Evolutionary conservation across 2,797 vertebrate genomes (phyloP).

Genomic region (Melopsittacus undulatus): DNA sequence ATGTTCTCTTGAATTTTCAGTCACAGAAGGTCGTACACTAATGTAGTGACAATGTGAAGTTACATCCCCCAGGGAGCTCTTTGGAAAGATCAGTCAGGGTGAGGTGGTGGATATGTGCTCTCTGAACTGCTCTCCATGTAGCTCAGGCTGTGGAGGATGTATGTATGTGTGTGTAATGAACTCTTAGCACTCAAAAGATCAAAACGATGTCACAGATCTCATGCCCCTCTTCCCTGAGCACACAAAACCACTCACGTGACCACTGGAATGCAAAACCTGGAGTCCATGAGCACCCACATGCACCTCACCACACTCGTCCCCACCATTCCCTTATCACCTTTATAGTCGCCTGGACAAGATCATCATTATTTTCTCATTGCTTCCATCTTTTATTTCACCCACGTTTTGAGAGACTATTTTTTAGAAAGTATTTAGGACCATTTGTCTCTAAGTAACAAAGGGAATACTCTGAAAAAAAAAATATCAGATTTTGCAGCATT

Average conservation of each 20-base stretch:
- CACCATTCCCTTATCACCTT: neutral
- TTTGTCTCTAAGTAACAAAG: neutral
- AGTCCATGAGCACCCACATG: rapidly evolving
- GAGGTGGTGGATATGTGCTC: neutral
- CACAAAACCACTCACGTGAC: neutral
- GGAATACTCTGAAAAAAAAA: neutral
- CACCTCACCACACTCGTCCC: neutral
- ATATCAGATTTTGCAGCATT: neutral
- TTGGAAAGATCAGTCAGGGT: neutral
- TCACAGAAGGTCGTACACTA: neutral
- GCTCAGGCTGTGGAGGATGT: neutral
- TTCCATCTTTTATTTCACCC: neutral
- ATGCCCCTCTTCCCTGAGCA: neutral
- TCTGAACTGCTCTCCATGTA: neutral
- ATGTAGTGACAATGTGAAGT: neutral
- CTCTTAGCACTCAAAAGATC: neutral
- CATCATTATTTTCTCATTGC: neutral
- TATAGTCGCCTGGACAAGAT: neutral
- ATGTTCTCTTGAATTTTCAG: neutral
- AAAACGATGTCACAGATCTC: rapidly evolving
- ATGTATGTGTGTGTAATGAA: neutral
- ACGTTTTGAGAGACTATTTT: neutral
- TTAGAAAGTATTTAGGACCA: neutral
- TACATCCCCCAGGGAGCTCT: neutral
- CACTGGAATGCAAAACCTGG: neutral